Conservation (phyloP, 2,113 vertebrate species). For the Isichthys henryi region DNA sequence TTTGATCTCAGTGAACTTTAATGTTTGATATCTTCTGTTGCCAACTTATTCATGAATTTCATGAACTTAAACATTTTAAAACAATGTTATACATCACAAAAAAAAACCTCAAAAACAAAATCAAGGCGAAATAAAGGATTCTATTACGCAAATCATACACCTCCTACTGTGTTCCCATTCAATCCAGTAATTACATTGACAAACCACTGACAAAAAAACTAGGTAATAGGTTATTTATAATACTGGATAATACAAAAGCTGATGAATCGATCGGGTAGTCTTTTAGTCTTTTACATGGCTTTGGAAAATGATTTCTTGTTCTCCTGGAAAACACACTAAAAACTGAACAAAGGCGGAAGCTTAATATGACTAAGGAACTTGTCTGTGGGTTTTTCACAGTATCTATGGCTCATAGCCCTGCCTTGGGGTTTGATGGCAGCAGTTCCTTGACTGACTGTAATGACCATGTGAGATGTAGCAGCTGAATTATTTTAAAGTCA, state of each 20-base stretch:
- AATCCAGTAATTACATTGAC: neutral
- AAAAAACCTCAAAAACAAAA: neutral
- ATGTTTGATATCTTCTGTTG: neutral
- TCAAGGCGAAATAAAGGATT: neutral
- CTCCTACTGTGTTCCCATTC: neutral
- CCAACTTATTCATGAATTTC: neutral
- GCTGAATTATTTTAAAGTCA: conserved; percentile 3
- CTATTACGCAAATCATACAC: neutral
- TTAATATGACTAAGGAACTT: neutral
- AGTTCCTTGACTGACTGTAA: neutral
- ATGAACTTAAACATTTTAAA: neutral
- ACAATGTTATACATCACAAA: neutral
- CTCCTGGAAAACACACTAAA: neutral
- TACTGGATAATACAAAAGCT: neutral
- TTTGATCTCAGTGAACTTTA: neutral
- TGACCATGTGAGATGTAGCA: neutral
- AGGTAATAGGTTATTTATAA: neutral
- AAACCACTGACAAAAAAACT: neutral
- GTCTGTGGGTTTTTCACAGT: neutral
- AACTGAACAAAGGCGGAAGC: neutral
- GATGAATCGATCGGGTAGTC: neutral
- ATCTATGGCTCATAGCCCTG: neutral
- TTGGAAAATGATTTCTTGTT: neutral
- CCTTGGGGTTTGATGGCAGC: neutral
- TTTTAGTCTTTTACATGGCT: neutral